These are phyloP conservation scores for Microplitis manilae DNA, from an alignment of 2,888 invertebrate species.

Conservation along the genomic window DNA sequence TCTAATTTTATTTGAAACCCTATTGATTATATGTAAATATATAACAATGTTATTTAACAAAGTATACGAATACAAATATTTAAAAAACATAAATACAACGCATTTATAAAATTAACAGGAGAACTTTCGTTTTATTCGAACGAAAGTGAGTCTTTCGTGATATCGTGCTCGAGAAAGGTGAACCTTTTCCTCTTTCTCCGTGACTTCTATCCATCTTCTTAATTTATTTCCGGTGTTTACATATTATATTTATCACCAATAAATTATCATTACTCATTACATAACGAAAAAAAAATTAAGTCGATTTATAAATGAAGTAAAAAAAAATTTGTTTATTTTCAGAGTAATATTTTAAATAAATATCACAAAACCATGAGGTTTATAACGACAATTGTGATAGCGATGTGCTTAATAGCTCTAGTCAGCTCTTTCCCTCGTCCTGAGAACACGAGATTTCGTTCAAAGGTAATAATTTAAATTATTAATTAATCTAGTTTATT, in stretches of 20 bases:
- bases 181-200: slow-evolving; percentile 56
- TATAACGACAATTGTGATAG: slow-evolving; percentile 57
- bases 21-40: no score
- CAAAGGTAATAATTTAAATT: slow-evolving; percentile 61
- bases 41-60: no score
- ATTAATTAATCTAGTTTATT: slow-evolving; percentile 20
- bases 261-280: background rate
- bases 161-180: slow-evolving; percentile 66
- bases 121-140: slow-evolving; percentile 68
- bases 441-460: slow-evolving; percentile 59
- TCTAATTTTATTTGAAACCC: no score
- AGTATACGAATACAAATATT: background rate
- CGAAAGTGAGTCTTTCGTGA: slow-evolving; percentile 68
- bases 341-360: background rate
- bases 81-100: slow-evolving; percentile 21
- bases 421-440: slow-evolving; percentile 64
- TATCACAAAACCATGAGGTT: slow-evolving; percentile 59
- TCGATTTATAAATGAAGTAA: background rate
- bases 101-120: slow-evolving; percentile 28
- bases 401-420: slow-evolving; percentile 60
- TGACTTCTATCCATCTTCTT: slow-evolving; percentile 44
- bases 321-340: background rate
- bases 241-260: slow-evolving; percentile 23
- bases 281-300: no score
- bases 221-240: slow-evolving; percentile 43